Conservation (phyloP, 2,888 invertebrate species). For the Doris montereyensis region DNA sequence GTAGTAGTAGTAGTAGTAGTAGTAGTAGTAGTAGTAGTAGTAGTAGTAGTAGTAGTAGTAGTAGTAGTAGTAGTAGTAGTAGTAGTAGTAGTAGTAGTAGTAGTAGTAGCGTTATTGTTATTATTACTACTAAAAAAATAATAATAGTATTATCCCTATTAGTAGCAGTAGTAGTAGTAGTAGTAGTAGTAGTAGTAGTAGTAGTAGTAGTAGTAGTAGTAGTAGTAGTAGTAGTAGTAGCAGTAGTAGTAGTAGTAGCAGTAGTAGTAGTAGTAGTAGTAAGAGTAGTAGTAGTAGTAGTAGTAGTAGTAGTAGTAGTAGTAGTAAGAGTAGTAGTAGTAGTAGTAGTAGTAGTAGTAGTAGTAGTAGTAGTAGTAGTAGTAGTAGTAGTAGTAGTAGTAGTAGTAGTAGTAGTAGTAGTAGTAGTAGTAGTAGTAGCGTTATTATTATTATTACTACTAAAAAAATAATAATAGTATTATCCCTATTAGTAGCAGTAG, state of each 20-base stretch:
- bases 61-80: constrained; percentile 20
- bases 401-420: constrained; percentile 16
- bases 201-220: background rate
- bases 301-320: constrained; percentile 9
- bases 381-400: constrained; percentile 20
- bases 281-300: background rate
- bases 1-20: constrained; percentile 20
- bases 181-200: constrained; percentile 15
- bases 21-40: constrained; percentile 17
- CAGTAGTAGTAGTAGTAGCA: constrained; percentile 8
- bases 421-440: constrained; percentile 20
- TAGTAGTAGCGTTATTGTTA: constrained; percentile 7
- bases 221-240: constrained; percentile 9
- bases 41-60: constrained; percentile 12
- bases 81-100: constrained; percentile 20
- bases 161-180: constrained; percentile 20
- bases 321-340: constrained; percentile 8
- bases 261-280: constrained; percentile 13
- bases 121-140: too few species aligned
- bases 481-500: constrained; percentile 6
- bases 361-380: constrained; percentile 1
- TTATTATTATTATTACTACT: background rate
- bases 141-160: background rate
- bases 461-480: background rate
- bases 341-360: constrained; percentile 18